Evolutionary conservation across 2,113 vertebrate species (phyloP), one percentile per base, ranked within the genome.

Genomic region (Chamaea fasciata): DNA sequence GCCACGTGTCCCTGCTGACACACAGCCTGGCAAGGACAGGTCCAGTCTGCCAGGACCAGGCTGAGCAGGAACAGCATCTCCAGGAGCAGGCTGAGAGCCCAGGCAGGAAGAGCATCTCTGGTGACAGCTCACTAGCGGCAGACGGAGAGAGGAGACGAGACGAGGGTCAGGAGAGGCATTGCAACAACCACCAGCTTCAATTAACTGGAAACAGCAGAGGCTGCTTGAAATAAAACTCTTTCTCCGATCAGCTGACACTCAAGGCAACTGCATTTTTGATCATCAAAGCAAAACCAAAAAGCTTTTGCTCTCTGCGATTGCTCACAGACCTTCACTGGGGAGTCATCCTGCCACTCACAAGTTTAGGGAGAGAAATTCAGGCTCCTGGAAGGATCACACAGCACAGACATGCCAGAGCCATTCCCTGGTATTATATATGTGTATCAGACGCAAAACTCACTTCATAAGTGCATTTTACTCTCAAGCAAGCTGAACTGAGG

Each of bases 41-140:
- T 42, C 86, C 76, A 63, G 86, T 1, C 71, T 93, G 92, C 71
- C 90, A 94, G 89, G 76, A 35, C 46, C 86, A 67, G 85, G 71
- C 55, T 94, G 94, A 83, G 71, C 85, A 89, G 88, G 92, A 96
- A 83, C 9, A 77, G 90, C 75, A 94, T 33, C 94, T 65, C 88
- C 85, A 94, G 89, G 89, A 92, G 50, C 92, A 86, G 88, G 94
- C 89, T 90, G 89, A 94, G 90, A 95, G 88, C 95, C 82, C 79
- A 27, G 87, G 83, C 85, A 90, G 85, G 79, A 95, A 83, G 18
- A 86, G 85, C 90, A 91, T 67, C 91, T 83, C 88, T 0, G 4
- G 91, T 63, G 86, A 93, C 64, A 78, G 89, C 83, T 80, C 92
- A 1, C 17, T 31, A 62, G 73, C 2, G 0, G 86, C 88, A 89